A percentile compares a stretch with the other conserved stretches of the same genome.
phyloP scores from a whole-genome alignment of 1,140 invertebrate genomes.

The Brachionus calyciflorus region DNA sequence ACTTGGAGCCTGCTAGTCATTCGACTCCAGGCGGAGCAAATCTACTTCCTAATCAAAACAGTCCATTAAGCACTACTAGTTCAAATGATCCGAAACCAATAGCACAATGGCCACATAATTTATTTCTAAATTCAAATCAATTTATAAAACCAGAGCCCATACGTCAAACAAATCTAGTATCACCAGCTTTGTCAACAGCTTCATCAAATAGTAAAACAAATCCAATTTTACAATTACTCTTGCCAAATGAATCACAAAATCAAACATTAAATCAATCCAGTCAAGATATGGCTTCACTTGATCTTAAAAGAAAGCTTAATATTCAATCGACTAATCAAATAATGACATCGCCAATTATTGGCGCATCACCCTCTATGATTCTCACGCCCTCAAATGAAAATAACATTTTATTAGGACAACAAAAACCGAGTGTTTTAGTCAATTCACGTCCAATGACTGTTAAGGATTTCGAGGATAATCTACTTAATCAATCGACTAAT shows the following conservation, averaged over 20 bases:
- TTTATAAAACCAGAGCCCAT: slow-evolving; percentile 37
- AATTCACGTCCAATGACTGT: slow-evolving; percentile 38
- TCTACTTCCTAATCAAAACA: not conserved
- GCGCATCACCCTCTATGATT: slow-evolving; percentile 18
- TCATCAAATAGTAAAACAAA: slow-evolving; percentile 19
- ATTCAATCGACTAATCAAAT: not conserved
- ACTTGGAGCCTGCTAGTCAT: slow-evolving; percentile 32
- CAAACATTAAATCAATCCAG: slow-evolving; percentile 17
- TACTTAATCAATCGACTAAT: not conserved
- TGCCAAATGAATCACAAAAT: not conserved
- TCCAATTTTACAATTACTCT: not conserved
- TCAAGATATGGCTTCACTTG: slow-evolving; percentile 13
- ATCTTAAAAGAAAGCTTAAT: slow-evolving; percentile 39
- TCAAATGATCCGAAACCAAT: slow-evolving; percentile 20
- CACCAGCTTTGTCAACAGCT: not conserved
- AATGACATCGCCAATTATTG: slow-evolving; percentile 22
- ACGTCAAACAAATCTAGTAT: not conserved
- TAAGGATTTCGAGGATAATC: slow-evolving; percentile 41
- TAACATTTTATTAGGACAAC: not conserved
- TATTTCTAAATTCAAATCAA: slow-evolving; percentile 8
- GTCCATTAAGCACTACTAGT: slow-evolving; percentile 24
- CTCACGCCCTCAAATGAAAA: slow-evolving; percentile 30
- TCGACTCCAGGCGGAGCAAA: slow-evolving; percentile 18
- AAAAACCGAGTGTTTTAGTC: not conserved
- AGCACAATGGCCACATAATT: slow-evolving; percentile 11